phyloP scores from a whole-genome alignment of 1,140 invertebrate species.

The Cylas formicarius region DNA sequence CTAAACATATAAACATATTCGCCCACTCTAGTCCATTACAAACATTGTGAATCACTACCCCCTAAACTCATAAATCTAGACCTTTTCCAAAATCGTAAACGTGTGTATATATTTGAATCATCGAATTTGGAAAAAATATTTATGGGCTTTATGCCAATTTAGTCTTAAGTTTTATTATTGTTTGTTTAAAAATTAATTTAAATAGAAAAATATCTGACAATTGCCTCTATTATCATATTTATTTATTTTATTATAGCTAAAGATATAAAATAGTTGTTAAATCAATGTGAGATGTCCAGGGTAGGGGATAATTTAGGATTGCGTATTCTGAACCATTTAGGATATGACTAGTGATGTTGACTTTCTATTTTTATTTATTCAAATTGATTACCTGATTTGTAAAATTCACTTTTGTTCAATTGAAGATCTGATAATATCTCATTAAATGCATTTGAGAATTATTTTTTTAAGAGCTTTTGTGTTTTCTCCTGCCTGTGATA shows the following conservation, averaged over 20 bases:
- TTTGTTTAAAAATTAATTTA: slow-evolving; percentile 23
- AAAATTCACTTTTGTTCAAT: slow-evolving; percentile 4
- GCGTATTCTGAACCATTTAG: slow-evolving; percentile 17
- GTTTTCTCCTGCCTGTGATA: slow-evolving; percentile 27
- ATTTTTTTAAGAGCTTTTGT: slow-evolving; percentile 4
- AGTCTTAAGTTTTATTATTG: slow-evolving; percentile 4
- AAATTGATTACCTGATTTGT: slow-evolving; percentile 5
- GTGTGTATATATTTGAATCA: no score
- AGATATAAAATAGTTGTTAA: slow-evolving; percentile 26
- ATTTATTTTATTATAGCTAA: slow-evolving; percentile 26
- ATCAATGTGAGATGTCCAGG: slow-evolving; percentile 31
- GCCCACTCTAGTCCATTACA: no score
- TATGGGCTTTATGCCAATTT: no score
- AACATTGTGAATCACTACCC: no score
- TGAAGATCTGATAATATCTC: slow-evolving; percentile 1
- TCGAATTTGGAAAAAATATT: no score
- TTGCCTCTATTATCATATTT: slow-evolving; percentile 18
- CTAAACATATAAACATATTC: no score
- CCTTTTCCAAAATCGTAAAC: no score
- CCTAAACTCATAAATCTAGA: no score
- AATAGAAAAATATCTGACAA: slow-evolving; percentile 23
- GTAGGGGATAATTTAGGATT: slow-evolving; percentile 27
- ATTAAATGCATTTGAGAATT: background rate
- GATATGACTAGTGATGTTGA: slow-evolving; percentile 9
- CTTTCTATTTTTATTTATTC: slow-evolving; percentile 9